phyloP scores from a whole-genome alignment of 2,797 vertebrate species.

The Gambelia wislizenii region DNA sequence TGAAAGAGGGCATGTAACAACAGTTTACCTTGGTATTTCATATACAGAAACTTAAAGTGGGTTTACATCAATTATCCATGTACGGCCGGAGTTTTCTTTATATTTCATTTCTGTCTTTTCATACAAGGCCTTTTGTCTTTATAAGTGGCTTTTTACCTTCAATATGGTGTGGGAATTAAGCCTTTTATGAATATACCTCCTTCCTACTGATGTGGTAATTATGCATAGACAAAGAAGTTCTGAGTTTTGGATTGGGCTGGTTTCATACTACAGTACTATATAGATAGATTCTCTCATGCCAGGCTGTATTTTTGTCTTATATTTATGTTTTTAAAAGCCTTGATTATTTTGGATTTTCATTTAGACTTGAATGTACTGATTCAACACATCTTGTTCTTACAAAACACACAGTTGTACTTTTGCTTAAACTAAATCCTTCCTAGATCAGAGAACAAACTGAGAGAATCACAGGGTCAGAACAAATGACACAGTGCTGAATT shows the following conservation, averaged over 20 bases:
- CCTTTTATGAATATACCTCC: background rate
- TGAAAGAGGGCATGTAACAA: background rate
- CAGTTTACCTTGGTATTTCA: background rate
- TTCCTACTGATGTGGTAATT: background rate
- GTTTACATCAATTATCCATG: background rate
- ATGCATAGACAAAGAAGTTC: background rate
- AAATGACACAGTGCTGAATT: background rate
- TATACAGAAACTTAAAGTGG: background rate
- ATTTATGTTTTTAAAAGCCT: background rate
- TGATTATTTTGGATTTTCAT: background rate
- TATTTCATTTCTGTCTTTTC: background rate
- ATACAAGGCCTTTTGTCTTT: background rate
- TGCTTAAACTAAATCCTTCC: background rate
- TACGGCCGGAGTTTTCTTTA: background rate
- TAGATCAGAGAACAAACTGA: background rate
- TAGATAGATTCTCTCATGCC: background rate
- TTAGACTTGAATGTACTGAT: background rate
- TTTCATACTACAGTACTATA: background rate
- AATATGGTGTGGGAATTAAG: background rate
- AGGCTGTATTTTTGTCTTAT: background rate
- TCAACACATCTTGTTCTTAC: background rate
- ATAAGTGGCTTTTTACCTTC: background rate
- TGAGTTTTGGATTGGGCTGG: background rate
- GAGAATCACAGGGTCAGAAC: background rate
- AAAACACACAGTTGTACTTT: background rate